Percentiles rank a stretch among this genome's conserved stretches.
Evolutionary conservation across 92 coral and sea anemone genomes (phyloP).

Genomic region (Palythoa caribaeorum): DNA sequence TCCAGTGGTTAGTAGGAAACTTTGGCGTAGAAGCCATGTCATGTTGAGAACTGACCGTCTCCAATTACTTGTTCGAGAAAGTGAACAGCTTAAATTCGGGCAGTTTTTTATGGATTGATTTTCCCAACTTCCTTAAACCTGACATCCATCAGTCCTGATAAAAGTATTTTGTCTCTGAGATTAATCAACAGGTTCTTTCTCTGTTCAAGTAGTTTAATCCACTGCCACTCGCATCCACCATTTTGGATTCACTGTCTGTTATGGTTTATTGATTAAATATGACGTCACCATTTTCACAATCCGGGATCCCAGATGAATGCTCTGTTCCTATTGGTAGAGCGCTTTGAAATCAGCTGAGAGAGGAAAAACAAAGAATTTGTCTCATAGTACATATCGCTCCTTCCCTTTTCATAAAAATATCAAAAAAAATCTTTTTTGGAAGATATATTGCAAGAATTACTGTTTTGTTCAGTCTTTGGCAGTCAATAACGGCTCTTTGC

Average conservation of each 20-base stretch:
- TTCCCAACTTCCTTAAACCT: constrained; percentile 58
- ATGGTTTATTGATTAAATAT: constrained; percentile 68
- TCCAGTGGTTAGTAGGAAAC: constrained; percentile 33
- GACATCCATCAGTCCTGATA: constrained; percentile 50
- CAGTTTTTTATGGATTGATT: not conserved
- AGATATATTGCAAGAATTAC: too few species aligned
- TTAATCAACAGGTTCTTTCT: constrained; percentile 32
- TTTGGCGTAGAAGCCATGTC: constrained; percentile 35
- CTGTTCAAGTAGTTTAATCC: constrained; percentile 42
- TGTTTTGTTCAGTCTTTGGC: not conserved
- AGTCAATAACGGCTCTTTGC: not conserved
- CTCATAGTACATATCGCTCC: too few species aligned
- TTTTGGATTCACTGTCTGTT: constrained; percentile 78
- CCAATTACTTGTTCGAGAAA: constrained; percentile 27
- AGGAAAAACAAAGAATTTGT: not conserved
- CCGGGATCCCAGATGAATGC: constrained; percentile 44
- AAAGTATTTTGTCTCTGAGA: constrained; percentile 35
- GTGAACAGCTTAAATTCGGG: not conserved
- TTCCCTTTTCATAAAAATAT: too few species aligned
- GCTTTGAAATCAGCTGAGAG: constrained; percentile 69
- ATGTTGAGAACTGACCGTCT: constrained; percentile 32
- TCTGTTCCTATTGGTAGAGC: constrained; percentile 48
- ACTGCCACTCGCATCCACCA: constrained; percentile 81
- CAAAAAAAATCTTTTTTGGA: too few species aligned
- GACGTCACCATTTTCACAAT: constrained; percentile 72